phyloP scores from a whole-genome alignment of 2,797 vertebrate species.

The Gouania willdenowi region DNA sequence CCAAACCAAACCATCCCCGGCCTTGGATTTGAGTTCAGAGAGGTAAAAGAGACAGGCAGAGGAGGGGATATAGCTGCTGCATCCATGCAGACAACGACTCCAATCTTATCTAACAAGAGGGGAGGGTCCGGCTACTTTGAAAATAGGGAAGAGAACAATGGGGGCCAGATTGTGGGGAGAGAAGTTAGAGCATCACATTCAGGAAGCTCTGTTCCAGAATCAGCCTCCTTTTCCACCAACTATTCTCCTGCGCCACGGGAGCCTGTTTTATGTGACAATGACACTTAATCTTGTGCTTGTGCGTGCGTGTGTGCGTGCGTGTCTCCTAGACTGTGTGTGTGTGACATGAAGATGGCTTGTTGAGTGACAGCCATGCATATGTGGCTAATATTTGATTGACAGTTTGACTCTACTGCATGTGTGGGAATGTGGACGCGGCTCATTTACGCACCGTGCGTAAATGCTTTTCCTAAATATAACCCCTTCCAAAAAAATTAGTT shows the following conservation, averaged over 20 bases:
- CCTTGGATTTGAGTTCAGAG: constrained; percentile 58
- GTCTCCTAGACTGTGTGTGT: not conserved
- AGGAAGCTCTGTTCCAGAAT: constrained; percentile 76
- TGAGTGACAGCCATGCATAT: constrained; percentile 40
- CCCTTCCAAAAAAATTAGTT: too few species aligned
- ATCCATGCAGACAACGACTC: constrained; percentile 59
- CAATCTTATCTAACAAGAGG: constrained; percentile 79
- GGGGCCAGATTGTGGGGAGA: constrained; percentile 72
- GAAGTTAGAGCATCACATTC: constrained; percentile 82
- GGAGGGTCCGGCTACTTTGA: constrained; percentile 81
- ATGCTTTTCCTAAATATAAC: too few species aligned
- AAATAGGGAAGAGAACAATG: constrained; percentile 77
- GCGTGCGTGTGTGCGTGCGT: constrained; percentile 9
- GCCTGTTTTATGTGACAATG: constrained; percentile 90
- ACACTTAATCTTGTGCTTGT: constrained; percentile 76
- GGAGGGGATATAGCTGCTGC: constrained; percentile 27
- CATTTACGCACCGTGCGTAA: too few species aligned
- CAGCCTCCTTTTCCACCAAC: constrained; percentile 69
- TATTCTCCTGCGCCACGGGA: constrained; percentile 80
- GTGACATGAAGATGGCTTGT: not conserved
- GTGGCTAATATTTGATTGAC: too few species aligned
- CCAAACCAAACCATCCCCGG: constrained; percentile 18
- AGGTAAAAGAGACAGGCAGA: not conserved
- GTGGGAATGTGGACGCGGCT: constrained; percentile 32
- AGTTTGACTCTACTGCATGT: constrained; percentile 14